phyloP scores from a whole-genome alignment of 2,888 invertebrate species.

The Cantharis lateralis region DNA sequence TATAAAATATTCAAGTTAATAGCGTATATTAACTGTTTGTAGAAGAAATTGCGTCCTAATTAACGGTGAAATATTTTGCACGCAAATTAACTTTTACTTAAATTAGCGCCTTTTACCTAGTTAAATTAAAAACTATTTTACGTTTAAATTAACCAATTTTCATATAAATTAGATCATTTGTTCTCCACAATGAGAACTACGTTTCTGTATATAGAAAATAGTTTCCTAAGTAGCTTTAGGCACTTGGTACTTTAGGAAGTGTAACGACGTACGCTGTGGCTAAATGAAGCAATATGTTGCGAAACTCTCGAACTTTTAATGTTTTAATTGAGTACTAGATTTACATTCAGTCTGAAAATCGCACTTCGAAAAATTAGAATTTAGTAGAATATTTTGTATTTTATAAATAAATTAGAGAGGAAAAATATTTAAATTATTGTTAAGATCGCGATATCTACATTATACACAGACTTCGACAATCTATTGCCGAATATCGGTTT shows the following conservation, averaged over 20 bases:
- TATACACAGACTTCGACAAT: no score
- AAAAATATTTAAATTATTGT: neutral
- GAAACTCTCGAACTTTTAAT: conserved; percentile 20
- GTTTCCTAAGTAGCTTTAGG: conserved; percentile 20
- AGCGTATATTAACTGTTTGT: neutral
- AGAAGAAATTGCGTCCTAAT: neutral
- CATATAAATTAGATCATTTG: neutral
- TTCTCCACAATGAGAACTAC: conserved; percentile 8
- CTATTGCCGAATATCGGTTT: no score
- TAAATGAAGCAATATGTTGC: conserved; percentile 23
- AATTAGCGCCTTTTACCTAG: neutral
- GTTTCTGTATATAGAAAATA: conserved; percentile 15
- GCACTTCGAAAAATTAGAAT: neutral
- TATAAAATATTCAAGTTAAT: neutral
- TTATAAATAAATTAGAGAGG: neutral
- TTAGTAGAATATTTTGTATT: neutral
- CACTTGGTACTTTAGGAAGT: conserved; percentile 17
- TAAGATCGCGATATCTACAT: no score
- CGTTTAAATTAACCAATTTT: neutral
- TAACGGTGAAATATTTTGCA: neutral
- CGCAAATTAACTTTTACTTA: neutral
- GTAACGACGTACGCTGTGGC: conserved; percentile 23
- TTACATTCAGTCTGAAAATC: neutral
- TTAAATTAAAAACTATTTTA: neutral
- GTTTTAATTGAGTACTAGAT: neutral